These are phyloP conservation scores for Zhuqinia jingwanae DNA, from an alignment of 2,888 invertebrate species.

Conservation along the genomic window DNA sequence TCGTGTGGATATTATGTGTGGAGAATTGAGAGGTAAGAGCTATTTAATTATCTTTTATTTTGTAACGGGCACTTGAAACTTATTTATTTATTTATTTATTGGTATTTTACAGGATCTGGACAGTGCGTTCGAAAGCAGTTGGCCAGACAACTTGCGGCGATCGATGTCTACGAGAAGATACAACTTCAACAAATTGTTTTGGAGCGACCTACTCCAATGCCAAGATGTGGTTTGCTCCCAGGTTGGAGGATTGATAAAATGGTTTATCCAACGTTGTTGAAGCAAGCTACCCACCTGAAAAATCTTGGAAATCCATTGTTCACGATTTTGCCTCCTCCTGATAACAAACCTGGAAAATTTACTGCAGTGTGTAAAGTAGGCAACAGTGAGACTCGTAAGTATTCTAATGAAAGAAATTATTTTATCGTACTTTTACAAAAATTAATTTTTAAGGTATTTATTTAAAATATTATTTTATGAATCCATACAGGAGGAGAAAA, in stretches of 20 bases:
- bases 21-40: conserved; percentile 18
- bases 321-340: not conserved
- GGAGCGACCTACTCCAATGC: not conserved
- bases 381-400: not conserved
- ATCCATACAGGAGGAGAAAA: conserved; percentile 18
- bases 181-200: not conserved
- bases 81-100: too few relatives aligned
- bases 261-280: not conserved
- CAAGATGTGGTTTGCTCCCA: conserved; percentile 31
- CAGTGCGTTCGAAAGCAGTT: conserved; percentile 45
- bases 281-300: not conserved
- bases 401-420: too few relatives aligned
- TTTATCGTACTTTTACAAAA: too few relatives aligned
- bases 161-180: conserved; percentile 39
- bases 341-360: conserved; percentile 32
- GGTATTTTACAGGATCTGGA: conserved; percentile 24
- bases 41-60: too few relatives aligned
- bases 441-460: too few relatives aligned
- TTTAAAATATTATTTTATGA: not conserved
- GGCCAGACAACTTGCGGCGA: conserved; percentile 51
- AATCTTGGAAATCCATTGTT: not conserved
- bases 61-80: too few relatives aligned
- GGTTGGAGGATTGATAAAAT: conserved; percentile 44
- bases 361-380: conserved; percentile 22
- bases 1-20: conserved; percentile 52